Conservation (phyloP, 2,797 vertebrate species). For the Lepilemur ruficaudatus region DNA sequence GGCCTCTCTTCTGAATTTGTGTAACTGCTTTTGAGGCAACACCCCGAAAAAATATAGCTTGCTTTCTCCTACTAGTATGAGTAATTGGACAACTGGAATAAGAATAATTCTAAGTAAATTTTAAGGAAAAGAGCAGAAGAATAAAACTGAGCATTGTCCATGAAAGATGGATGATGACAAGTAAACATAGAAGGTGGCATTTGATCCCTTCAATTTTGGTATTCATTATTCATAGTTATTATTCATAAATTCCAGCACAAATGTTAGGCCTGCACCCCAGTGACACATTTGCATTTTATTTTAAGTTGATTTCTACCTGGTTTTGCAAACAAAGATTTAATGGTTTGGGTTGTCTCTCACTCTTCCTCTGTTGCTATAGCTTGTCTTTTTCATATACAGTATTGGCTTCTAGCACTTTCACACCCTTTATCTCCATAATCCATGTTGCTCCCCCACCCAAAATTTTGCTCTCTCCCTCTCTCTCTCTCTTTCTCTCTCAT, state of each 20-base stretch:
- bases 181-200: constrained; percentile 80
- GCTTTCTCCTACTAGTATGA: constrained; percentile 31
- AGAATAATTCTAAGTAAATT: constrained; percentile 54
- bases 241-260: constrained; percentile 87
- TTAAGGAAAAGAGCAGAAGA: constrained; percentile 74
- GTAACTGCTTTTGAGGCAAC: constrained; percentile 38
- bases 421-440: constrained; percentile 63
- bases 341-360: constrained; percentile 71
- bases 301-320: constrained; percentile 77
- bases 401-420: constrained; percentile 56
- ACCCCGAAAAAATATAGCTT: background rate
- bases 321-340: constrained; percentile 83
- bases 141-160: constrained; percentile 74
- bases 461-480: constrained; percentile 43
- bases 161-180: constrained; percentile 80
- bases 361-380: background rate
- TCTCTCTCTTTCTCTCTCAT: constrained; percentile 15
- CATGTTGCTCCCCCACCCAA: constrained; percentile 51
- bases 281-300: constrained; percentile 87
- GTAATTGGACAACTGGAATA: constrained; percentile 45
- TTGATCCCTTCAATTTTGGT: constrained; percentile 84
- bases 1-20: constrained; percentile 40
- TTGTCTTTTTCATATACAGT: constrained; percentile 51
- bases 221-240: constrained; percentile 86
- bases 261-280: constrained; percentile 81